Percentiles rank a stretch among this genome's conserved stretches.
Evolutionary conservation across 2,797 vertebrate species (phyloP).

Genomic region (Myotis planiceps): DNA sequence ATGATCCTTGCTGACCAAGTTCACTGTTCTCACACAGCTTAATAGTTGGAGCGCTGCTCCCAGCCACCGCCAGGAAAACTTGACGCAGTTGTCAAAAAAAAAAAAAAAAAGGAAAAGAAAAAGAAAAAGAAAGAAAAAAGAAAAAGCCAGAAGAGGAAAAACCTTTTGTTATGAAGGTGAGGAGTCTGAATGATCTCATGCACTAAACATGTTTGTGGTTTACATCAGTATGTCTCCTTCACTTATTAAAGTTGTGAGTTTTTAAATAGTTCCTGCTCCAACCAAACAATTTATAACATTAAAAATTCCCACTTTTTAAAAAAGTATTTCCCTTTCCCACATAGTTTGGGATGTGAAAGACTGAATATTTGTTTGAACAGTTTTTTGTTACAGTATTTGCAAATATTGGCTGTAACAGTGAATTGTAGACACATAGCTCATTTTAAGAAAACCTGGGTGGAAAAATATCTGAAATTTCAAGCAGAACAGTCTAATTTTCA

Average conservation of each 20-base stretch:
- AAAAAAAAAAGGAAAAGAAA: background rate
- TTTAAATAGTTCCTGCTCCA: slow-evolving; percentile 47
- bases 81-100: slow-evolving; percentile 60
- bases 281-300: slow-evolving; percentile 35
- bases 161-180: slow-evolving; percentile 73
- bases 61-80: slow-evolving; percentile 49
- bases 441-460: slow-evolving; percentile 66
- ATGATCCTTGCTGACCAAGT: slow-evolving; percentile 79
- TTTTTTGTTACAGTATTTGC: slow-evolving; percentile 73
- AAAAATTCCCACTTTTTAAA: slow-evolving; percentile 58
- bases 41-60: slow-evolving; percentile 67
- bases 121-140: background rate
- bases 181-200: slow-evolving; percentile 42
- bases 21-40: slow-evolving; percentile 85
- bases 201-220: slow-evolving; percentile 51
- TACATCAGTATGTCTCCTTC: slow-evolving; percentile 57
- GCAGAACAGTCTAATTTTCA: slow-evolving; percentile 34
- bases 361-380: slow-evolving; percentile 63
- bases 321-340: slow-evolving; percentile 59
- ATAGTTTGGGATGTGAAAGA: slow-evolving; percentile 51
- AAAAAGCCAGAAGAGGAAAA: slow-evolving; percentile 29
- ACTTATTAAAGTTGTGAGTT: slow-evolving; percentile 59
- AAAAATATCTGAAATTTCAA: slow-evolving; percentile 62
- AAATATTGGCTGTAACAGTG: slow-evolving; percentile 66
- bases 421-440: slow-evolving; percentile 45